phyloP scores from a whole-genome alignment of 2,888 invertebrate species.

The Diachrysia chrysitis region DNA sequence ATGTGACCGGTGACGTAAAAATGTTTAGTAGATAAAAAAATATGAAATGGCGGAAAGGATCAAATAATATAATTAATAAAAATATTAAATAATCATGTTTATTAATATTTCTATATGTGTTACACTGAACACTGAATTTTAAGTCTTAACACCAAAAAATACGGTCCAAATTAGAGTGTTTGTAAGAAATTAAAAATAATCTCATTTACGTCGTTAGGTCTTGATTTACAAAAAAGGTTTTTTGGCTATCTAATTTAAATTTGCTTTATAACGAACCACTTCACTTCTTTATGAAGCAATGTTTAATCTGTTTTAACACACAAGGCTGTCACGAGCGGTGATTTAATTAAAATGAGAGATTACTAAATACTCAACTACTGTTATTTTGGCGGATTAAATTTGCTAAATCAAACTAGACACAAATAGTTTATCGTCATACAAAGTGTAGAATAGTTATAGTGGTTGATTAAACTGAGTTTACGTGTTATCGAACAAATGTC shows the following conservation, averaged over 20 bases:
- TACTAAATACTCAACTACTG: constrained; percentile 18
- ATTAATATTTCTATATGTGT: too few species aligned
- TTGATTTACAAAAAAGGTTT: neutral
- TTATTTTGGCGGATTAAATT: constrained; percentile 35
- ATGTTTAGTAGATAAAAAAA: too few species aligned
- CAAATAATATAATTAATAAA: neutral
- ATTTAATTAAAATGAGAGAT: constrained; percentile 40
- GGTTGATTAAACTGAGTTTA: neutral
- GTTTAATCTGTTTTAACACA: constrained; percentile 11
- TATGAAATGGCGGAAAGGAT: too few species aligned
- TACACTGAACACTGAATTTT: too few species aligned
- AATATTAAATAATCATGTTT: too few species aligned
- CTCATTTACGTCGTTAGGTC: neutral
- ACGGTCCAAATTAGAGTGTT: neutral
- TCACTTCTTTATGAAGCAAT: constrained; percentile 17
- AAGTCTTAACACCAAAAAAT: neutral
- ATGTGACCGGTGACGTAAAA: too few species aligned
- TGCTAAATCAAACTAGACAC: constrained; percentile 1
- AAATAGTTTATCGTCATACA: constrained; percentile 1
- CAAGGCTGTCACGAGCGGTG: constrained; percentile 13
- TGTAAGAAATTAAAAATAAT: neutral
- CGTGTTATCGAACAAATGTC: neutral
- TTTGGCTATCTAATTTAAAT: constrained; percentile 27
- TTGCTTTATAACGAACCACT: constrained; percentile 30
- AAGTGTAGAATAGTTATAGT: neutral